Evolutionary conservation across 2,113 vertebrate species (phyloP), one percentile per base, ranked within the genome.

Genomic region (Rana temporaria): DNA sequence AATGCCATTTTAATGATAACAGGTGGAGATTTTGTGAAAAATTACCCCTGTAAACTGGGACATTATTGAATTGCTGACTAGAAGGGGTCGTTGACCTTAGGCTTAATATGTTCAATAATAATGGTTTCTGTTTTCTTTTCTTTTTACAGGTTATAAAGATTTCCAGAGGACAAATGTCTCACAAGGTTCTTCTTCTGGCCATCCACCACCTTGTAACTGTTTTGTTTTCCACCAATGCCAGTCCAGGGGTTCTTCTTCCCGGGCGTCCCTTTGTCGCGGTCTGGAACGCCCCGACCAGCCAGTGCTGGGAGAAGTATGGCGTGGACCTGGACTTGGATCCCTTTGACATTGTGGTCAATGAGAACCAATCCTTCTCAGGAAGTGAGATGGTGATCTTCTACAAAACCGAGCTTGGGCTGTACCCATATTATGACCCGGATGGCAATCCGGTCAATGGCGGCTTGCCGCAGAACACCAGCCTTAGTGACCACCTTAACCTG

Each of bases 341-440:
- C 53, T 99, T 99, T 1, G 93, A 94, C 42, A 94, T 98, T 3
- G 79, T 94, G 70, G 89, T 89, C 32, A 98, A 99, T 20, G 78
- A 87, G 2, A 87, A 94, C 2, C 88, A 98, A 86, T 89, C 84
- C 22, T 99, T 98, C 72, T 86, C 65, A 0, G 98, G 98, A 1
- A 88, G 89, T 17, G 90, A 96, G 81, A 91, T 99, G 80, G 96
- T 95, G 6, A 95, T 99, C 78, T 99, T 99, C 88, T 99, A 99
- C 18, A 84, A 85, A 0, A 67, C 86, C 0, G 86, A 87, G 66
- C 85, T 99, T 0, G 98, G 98, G 0, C 86, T 88, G 5, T 94
- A 96, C 78, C 97, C 98, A 7, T 88, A 93, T 68, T 99, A 98
- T 83, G 91, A 87, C 0, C 0, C 55, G 0, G 34, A 88, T 0